Evolutionary conservation across 2,113 vertebrate species (phyloP), one percentile per base, ranked within the genome.

Genomic region (Saccopteryx leptura): DNA sequence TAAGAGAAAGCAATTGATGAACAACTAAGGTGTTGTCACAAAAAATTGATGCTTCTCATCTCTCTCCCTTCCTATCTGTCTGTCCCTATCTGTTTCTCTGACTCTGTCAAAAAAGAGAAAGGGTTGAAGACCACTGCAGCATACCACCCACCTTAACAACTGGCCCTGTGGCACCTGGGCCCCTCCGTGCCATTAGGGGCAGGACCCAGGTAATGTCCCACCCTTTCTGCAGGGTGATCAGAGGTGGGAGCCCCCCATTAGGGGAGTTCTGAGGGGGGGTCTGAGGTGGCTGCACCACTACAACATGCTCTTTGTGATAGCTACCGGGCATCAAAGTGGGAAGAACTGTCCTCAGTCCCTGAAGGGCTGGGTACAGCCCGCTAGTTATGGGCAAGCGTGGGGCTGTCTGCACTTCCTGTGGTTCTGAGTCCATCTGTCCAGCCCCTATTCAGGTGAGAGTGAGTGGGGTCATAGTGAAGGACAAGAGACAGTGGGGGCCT

Each of bases 321-420:
- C 66, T 39, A 39, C 15, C 75, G 66, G 66, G 9, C 31, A 60
- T 74, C 18, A 7, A 21, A 17, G 21, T 50, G 17, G 56, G 50
- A 75, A 65, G 48, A 54, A 24, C 54, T 71, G 28, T 31, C 23
- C 26, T 48, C 13, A 5, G 33, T 18, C 66, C 68, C 56, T 19
- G 6, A 26, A 61, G 46, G 19, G n/a, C n/a, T 5, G 9, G 7
- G 65, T 39, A 4, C 39, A 33, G 52, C 61, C 33, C 23, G 63
- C 28, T 79, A 39, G 39, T 39, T 19, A 2, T 0, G 31, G 56
- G 75, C 31, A 46, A 0, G 11, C 1, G 0, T 31, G 56, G 46
- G 9, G n/a, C 4, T 31, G 28, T 91, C 52, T 2, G 33, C 6
- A 4, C 4, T 46, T 56, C 9, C 2, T 8, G 48, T 9, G 14